These are phyloP conservation scores for Eupithecia abbreviata DNA, from an alignment of 2,888 invertebrate genomes.

Conservation along the genomic window DNA sequence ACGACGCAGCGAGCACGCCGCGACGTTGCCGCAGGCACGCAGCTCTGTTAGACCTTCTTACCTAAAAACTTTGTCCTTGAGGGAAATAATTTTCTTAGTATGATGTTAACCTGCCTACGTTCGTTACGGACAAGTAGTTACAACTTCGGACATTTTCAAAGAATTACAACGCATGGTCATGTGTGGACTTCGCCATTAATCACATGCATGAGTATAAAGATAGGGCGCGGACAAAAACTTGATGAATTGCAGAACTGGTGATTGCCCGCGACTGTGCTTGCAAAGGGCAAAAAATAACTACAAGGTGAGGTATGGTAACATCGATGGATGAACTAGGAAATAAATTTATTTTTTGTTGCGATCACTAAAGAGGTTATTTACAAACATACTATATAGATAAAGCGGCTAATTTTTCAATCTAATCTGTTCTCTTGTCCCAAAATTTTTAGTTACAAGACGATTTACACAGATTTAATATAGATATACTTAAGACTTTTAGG, in stretches of 20 bases:
- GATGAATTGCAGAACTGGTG: conserved; percentile 6
- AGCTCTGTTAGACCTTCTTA: too few relatives aligned
- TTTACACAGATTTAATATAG: too few relatives aligned
- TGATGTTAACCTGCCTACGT: not conserved
- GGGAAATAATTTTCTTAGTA: not conserved
- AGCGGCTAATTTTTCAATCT: too few relatives aligned
- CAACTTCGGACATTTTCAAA: conserved; percentile 4
- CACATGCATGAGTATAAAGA: conserved; percentile 6
- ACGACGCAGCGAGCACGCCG: too few relatives aligned
- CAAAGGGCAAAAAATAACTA: not conserved
- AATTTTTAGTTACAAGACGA: too few relatives aligned
- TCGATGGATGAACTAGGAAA: not conserved
- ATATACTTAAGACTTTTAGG: too few relatives aligned
- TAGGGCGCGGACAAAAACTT: not conserved
- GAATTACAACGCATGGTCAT: conserved; percentile 14
- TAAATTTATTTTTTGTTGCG: not conserved
- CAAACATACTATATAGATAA: too few relatives aligned
- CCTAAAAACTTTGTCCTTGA: not conserved
- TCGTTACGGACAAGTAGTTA: not conserved
- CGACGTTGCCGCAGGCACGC: too few relatives aligned
- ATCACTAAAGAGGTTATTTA: not conserved
- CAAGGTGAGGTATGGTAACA: not conserved
- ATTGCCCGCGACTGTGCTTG: not conserved
- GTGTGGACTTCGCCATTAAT: conserved; percentile 9
- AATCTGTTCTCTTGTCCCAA: too few relatives aligned